Conservation (phyloP, 2,113 vertebrate species). For the Barbus barbus region DNA sequence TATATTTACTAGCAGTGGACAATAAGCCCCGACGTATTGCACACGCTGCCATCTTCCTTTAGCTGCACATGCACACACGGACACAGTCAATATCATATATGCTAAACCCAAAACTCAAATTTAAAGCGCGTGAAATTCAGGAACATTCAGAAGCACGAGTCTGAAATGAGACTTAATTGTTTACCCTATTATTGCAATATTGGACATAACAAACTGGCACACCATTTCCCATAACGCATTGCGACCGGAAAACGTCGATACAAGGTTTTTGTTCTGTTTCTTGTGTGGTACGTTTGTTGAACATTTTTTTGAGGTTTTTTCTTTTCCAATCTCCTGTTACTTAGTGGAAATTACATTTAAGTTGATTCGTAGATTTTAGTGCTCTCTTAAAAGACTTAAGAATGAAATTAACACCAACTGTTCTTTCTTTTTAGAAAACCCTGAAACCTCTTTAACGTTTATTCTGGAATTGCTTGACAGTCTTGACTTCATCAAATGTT, state of each 20-base stretch:
- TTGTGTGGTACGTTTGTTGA: no score
- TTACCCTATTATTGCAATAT: not conserved
- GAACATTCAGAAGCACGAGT: not conserved
- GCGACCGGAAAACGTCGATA: not conserved
- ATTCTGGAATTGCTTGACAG: no score
- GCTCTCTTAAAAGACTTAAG: no score
- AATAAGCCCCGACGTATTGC: slow-evolving; percentile 70
- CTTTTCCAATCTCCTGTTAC: no score
- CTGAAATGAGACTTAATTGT: not conserved
- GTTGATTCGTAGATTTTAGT: no score
- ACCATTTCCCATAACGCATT: slow-evolving; percentile 25
- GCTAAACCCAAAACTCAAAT: not conserved
- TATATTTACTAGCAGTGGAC: slow-evolving; percentile 70
- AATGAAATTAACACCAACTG: no score
- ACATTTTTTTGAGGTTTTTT: no score
- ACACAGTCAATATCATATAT: not conserved
- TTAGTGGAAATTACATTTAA: no score
- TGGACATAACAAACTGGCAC: not conserved
- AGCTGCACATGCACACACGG: slow-evolving; percentile 7
- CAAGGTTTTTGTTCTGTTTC: no score
- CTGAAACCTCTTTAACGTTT: no score
- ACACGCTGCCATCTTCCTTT: slow-evolving; percentile 75
- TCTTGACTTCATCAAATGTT: no score
- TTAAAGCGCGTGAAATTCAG: not conserved
- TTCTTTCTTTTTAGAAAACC: no score